Percentiles rank a stretch among this genome's conserved stretches.
Evolutionary conservation across 2,113 vertebrate species (phyloP).

Genomic region (Ranitomeya imitator): DNA sequence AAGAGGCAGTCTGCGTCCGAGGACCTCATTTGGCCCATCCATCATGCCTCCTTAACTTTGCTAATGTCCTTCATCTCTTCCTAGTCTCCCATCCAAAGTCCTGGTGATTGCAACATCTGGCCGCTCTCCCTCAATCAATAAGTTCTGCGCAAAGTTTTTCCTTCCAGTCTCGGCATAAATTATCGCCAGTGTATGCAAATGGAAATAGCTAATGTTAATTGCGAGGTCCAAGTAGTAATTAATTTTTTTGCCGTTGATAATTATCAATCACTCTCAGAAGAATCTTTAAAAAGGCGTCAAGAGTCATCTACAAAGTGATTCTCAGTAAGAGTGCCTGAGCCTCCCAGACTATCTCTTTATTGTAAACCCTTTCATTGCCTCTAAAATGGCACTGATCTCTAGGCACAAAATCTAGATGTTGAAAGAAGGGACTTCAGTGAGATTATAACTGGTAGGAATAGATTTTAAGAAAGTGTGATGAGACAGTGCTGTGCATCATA

Average conservation of each 20-base stretch:
- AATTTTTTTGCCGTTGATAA: constrained; percentile 55
- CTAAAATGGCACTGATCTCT: background rate
- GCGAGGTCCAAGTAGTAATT: constrained; percentile 51
- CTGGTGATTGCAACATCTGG: constrained; percentile 50
- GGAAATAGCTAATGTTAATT: constrained; percentile 56
- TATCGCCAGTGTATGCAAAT: constrained; percentile 56
- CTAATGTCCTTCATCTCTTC: constrained; percentile 55
- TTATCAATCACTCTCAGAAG: constrained; percentile 49
- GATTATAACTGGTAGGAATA: too few species aligned
- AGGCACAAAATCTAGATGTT: background rate
- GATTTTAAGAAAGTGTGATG: too few species aligned
- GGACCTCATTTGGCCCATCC: constrained; percentile 32
- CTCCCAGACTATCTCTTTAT: background rate
- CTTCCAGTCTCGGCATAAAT: constrained; percentile 51
- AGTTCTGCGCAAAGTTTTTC: constrained; percentile 44
- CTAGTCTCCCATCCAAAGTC: constrained; percentile 44
- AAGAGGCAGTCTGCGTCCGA: constrained; percentile 28
- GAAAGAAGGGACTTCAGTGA: background rate
- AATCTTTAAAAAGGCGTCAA: constrained; percentile 55
- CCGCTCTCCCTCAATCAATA: constrained; percentile 58
- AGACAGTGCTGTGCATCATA: too few species aligned
- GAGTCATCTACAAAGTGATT: constrained; percentile 44
- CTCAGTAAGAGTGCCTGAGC: background rate
- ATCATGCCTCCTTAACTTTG: constrained; percentile 56
- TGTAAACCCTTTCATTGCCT: constrained; percentile 10